phyloP scores from a whole-genome alignment of 2,113 vertebrate genomes.

The Heptranchias perlo region DNA sequence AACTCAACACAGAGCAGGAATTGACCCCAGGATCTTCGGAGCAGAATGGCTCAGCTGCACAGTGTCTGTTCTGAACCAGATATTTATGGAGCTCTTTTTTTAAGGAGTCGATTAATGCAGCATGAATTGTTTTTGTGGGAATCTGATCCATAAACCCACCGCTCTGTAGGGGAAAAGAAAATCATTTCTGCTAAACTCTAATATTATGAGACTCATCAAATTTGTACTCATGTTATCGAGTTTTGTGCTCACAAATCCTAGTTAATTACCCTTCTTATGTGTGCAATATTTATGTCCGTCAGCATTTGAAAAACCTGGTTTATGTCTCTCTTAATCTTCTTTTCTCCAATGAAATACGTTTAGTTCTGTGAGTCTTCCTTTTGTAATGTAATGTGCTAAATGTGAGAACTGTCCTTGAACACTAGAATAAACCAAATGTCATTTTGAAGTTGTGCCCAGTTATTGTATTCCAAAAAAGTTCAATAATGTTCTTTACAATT shows the following conservation, averaged over 20 bases:
- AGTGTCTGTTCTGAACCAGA: neutral
- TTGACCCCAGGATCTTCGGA: neutral
- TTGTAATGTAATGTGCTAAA: neutral
- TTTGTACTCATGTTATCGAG: neutral
- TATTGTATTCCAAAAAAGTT: neutral
- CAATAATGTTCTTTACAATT: neutral
- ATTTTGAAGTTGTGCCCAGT: neutral
- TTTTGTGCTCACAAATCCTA: neutral
- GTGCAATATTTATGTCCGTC: neutral
- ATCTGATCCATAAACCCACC: neutral
- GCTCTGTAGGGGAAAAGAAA: neutral
- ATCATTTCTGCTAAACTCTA: neutral
- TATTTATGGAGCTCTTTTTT: neutral
- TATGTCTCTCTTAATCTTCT: neutral
- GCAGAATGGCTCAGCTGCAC: neutral
- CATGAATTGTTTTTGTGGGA: neutral
- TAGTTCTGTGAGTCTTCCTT: neutral
- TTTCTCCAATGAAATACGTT: neutral
- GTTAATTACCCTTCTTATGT: neutral
- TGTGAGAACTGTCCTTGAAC: neutral
- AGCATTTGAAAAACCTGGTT: neutral
- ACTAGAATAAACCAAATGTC: neutral
- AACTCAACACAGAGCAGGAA: neutral
- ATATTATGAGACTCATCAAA: neutral
- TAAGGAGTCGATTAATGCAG: neutral